Base-by-base conservation (phyloP, 2,888 invertebrate genomes). In the Pyrgus malvae region DNA sequence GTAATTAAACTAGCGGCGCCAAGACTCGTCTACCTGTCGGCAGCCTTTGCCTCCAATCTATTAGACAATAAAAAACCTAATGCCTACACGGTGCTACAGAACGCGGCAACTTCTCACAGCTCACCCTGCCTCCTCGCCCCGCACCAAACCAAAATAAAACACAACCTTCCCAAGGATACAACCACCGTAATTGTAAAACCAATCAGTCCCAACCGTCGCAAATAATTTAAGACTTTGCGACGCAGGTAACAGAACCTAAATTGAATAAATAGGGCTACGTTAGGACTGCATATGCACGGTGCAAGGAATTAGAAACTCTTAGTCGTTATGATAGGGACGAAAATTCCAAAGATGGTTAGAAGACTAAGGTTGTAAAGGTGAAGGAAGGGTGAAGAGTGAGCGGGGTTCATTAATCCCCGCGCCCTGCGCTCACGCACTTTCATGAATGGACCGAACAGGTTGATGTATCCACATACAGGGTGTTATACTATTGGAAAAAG, bases 351-450 rank as follows among this genome's bases (percentile, higher is more conserved):
- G 14, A 21, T 8, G 12, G n/a, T n/a, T 51, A n/a, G 45, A 4
- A 9, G 12, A 19, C 21, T 38, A 59, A 82, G 81, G 83, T 69
- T 83, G 71, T 77, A 70, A 71, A 67, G 70, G 76, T 65, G 73
- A 76, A 68, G 74, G 70, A 75, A 75, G 76, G 75, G 68, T 66
- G 78, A 70, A 70, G 80, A 66, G 78, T 69, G 69, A 67, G 70
- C 80, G 83, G 81, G 83, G 82, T 87, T 86, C 88, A 88, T 90
- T 88, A 89, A 89, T 88, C 89, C 89, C 88, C 89, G 85, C 88
- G 84, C 89, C 86, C 87, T 88, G 89, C 88, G 88, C 87, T 76
- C 89, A 87, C 89, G 89, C 89, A 90, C 89, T 90, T 89, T 90
- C 87, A 90, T 90, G 89, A 90, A 90, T 90, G 89, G 85, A 78